Conservation (phyloP, 2,888 invertebrate species). For the Xiphydria camelus region DNA sequence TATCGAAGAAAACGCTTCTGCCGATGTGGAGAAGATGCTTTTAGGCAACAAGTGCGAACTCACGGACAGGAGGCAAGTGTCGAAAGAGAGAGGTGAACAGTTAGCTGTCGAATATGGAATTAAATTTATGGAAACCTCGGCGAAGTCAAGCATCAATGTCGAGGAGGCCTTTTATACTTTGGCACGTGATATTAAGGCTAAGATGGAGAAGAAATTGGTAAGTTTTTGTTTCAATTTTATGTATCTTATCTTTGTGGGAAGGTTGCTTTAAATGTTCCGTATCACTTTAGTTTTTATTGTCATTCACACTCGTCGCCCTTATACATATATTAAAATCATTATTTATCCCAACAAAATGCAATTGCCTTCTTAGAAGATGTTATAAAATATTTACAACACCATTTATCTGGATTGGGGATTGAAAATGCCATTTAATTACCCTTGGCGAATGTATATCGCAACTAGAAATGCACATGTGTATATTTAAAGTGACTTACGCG, state of each 20-base stretch:
- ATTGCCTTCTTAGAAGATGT: no score
- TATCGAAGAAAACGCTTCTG: constrained; percentile 98
- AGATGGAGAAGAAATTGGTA: constrained; percentile 98
- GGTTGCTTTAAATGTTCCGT: no score
- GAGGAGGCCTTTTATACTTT: constrained; percentile 97
- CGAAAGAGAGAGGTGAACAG: constrained; percentile 95
- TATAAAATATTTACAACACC: no score
- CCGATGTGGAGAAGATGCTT: constrained; percentile 99
- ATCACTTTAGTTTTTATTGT: constrained; percentile 30
- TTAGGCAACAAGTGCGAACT: constrained; percentile 99
- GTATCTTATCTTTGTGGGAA: constrained; percentile 35
- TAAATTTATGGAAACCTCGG: constrained; percentile 99
- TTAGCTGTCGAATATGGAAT: constrained; percentile 97
- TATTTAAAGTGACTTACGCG: no score
- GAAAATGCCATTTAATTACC: no score
- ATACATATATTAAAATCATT: no score
- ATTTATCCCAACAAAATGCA: no score
- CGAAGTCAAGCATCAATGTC: constrained; percentile 96
- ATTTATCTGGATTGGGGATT: no score
- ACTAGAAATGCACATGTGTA: no score
- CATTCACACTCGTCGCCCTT: neutral
- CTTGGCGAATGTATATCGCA: no score
- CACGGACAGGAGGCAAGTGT: constrained; percentile 90
- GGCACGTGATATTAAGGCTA: constrained; percentile 96
- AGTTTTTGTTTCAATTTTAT: constrained; percentile 44